Conservation (phyloP, 1,140 invertebrate genomes). For the Aphelenchoides avenae region DNA sequence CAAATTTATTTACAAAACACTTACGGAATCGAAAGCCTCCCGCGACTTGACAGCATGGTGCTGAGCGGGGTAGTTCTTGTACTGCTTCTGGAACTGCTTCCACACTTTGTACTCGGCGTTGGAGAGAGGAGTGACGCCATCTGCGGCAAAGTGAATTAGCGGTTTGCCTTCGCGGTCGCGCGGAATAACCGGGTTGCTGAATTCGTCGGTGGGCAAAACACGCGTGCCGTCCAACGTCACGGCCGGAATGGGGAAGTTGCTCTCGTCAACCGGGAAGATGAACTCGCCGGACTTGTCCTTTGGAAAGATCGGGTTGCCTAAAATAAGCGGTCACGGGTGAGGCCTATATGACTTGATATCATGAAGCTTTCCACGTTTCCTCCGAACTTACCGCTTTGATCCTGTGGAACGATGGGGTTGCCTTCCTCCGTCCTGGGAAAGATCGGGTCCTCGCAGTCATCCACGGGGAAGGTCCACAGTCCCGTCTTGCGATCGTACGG, state of each 20-base stretch:
- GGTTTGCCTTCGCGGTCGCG: conserved; percentile 34
- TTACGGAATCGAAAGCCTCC: no score
- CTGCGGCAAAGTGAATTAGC: conserved; percentile 42
- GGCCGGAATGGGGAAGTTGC: conserved; percentile 35
- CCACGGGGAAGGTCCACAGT: conserved; percentile 32
- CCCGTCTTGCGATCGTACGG: conserved; percentile 33
- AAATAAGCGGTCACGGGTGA: conserved; percentile 5
- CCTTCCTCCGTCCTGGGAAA: conserved; percentile 35
- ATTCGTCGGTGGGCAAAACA: conserved; percentile 34
- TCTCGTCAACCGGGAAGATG: conserved; percentile 38
- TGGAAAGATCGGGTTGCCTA: conserved; percentile 36
- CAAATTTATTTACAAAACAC: neutral
- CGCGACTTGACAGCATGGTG: no score
- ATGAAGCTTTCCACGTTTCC: no score
- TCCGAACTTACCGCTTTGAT: conserved; percentile 34
- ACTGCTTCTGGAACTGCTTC: conserved; percentile 24
- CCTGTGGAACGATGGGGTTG: conserved; percentile 36
- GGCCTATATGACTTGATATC: no score
- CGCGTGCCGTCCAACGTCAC: conserved; percentile 29
- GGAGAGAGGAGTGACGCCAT: conserved; percentile 36
- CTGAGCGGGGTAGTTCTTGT: no score
- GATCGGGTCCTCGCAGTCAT: conserved; percentile 38
- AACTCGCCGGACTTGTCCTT: conserved; percentile 22
- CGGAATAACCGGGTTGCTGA: conserved; percentile 38
- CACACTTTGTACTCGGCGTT: conserved; percentile 29